Evolutionary conservation across 2,113 vertebrate genomes (phyloP), one percentile per base, ranked within the genome.

Genomic region (Nycticebus coucang): DNA sequence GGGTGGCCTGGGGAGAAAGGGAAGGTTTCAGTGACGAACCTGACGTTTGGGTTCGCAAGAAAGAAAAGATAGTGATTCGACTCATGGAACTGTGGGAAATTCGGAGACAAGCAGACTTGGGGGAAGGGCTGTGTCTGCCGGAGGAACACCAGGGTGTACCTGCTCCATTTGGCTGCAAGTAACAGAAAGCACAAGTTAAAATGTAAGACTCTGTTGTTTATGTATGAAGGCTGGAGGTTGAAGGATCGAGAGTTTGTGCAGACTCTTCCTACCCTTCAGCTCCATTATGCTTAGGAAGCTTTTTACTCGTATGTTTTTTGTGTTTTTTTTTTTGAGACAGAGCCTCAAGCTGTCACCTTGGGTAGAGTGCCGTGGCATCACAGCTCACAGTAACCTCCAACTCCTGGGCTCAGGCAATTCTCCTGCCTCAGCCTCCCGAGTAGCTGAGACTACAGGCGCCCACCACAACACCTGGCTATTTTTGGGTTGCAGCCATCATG

Each of bases 61-160:
- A 69, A 57, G 19, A n/a, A 68, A 41, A 69, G 88, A 19, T 18
- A n/a, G 26, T 24, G n/a, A 17, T 78, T 11, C 21, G 15, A 68
- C 30, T 80, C n/a, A 4, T 0, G 14, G 26, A 68, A 24, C n/a
- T 2, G 17, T 24, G 26, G 18, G 50, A 68, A n/a, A 4, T 0
- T 18, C 10, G 60, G 26, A 79, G 50, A 17, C 66, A 33, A 80
- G 77, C 13, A 22, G 50, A 26, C 62, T 69, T 9, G 26, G 62
- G 26, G 41, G 60, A 33, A 55, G 28, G 64, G 37, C 7, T 72
- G 5, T 19, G 28, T 60, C 57, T 3, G 13, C 41, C 0, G 7
- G 30, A 10, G 55, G 28, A 37, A 11, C 24, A 12, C 8, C 12
- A 2, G 57, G 17, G 37, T 50, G 28, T 64, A 33, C 13, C 28